Base-by-base conservation (phyloP, 2,797 vertebrate genomes). In the Rhabdomys pumilio region DNA sequence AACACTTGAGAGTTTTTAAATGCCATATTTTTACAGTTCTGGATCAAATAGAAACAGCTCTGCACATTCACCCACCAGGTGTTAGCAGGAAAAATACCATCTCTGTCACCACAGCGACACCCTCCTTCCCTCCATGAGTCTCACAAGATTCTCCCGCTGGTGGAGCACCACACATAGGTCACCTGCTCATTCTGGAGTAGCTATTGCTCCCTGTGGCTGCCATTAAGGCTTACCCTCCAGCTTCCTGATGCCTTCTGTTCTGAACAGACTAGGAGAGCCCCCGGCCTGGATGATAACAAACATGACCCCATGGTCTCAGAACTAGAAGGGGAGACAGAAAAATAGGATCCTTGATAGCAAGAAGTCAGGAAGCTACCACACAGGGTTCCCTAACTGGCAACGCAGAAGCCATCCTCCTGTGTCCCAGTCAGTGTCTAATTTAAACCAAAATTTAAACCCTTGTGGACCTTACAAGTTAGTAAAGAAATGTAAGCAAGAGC, bases 1-100 rank as follows among this genome's bases (percentile, higher is more conserved):
- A 72, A 41, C 65, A 69, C 90, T 93, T 77, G 8, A 86, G 79
- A 59, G 93, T 31, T 96, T 95, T 93, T 14, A 94, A 97, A 89
- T 89, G 94, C 77, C 90, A 95, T 38, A 59, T 53, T 72, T 93
- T 76, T 87, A 80, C 26, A 91, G 80, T 61, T 96, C 82, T 73
- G 92, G 92, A 89, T 86, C 90, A 96, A 90, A 93, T n/a, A 69
- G 29, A 97, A 96, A 79, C 47, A 41, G 15, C 29, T 76, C 31
- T 69, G 65, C 91, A 81, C 31, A 29, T 50, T 90, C 26, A 20
- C 24, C 47, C 76, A 84, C 67, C 24, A 50, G 47, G 67, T 7
- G 6, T 61, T 22, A 31, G 41, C 38, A 90, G 89, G 22, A 92
- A 26, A 50, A 92, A 90, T 24, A 38, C 72, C 53, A 2, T 61